Evolutionary conservation across 2,888 invertebrate genomes (phyloP), one percentile per base, ranked within the genome.

Genomic region (Metallyticus violacea): DNA sequence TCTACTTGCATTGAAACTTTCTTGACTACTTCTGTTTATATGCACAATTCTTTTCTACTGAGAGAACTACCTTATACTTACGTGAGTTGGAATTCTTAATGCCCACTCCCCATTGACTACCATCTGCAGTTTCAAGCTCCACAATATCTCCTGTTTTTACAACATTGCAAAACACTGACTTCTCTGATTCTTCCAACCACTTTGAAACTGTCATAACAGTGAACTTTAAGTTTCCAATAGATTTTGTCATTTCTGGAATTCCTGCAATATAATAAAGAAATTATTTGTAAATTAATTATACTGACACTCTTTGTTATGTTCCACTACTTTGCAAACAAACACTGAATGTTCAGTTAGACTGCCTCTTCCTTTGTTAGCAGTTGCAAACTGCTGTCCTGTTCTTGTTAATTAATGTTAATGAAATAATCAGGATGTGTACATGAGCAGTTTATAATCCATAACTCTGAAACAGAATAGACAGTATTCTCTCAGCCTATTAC

Each of bases 171-270:
- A 96, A 93, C 89, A 95, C 94, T 90, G 94, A 94, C 90, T 94
- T 93, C 92, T 96, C 95, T 89, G 95, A 94, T 89, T 94, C 94
- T 89, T 93, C 94, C 91, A 96, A 95, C 96, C 96, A 96, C 93
- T 96, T 96, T 88, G 95, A 95, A 91, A 95, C 95, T 88, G 89
- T 89, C 86, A 88, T 89, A 62, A 88, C 89, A 77, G 88, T 88
- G 86, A 89, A 89, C 77, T 88, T 89, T 81, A 89, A 88, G 15
- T 88, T 83, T 83, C 85, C 81, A 7, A 87, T 85, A 77, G 79
- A 81, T 28, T 81, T 79, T 25, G 79, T 15, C 26, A 77, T 26
- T 2, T 77, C 83, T 22, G 83, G 9, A 22, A 15, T 77, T 25
- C 83, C 83, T 83, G 83, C 77, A 25, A 29, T 77, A 7, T 28